A percentile compares a stretch with the other conserved stretches of the same genome.
Evolutionary conservation across 2,888 invertebrate genomes (phyloP).

Genomic region (Amaurobius ferox): DNA sequence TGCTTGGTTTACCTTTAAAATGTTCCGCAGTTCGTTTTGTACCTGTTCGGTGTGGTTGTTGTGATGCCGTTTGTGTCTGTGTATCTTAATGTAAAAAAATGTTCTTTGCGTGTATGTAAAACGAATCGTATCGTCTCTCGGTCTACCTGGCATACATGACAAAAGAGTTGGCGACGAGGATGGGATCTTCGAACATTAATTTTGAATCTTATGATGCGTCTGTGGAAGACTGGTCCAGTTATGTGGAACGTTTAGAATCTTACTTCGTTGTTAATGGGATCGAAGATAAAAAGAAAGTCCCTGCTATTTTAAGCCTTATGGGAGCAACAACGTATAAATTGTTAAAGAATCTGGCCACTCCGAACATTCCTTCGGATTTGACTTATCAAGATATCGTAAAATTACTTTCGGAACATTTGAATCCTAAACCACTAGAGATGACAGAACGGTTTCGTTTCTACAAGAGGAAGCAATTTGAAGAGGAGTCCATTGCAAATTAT

Average conservation of each 20-base stretch:
- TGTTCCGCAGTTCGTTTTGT: too few species aligned
- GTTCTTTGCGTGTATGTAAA: constrained; percentile 52
- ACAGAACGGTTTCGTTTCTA: constrained; percentile 52
- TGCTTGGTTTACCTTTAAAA: too few species aligned
- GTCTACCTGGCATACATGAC: constrained; percentile 49
- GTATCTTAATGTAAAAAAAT: constrained; percentile 41
- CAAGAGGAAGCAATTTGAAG: constrained; percentile 51
- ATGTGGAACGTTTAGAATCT: constrained; percentile 50
- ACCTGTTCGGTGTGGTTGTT: too few species aligned
- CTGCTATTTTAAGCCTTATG: constrained; percentile 51
- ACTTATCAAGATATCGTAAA: constrained; percentile 53
- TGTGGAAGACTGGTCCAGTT: constrained; percentile 53
- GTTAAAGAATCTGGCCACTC: constrained; percentile 53
- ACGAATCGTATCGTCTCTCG: constrained; percentile 53
- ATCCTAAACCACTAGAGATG: constrained; percentile 55
- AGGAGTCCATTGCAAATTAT: constrained; percentile 47
- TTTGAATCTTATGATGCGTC: constrained; percentile 46
- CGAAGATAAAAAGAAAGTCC: constrained; percentile 46
- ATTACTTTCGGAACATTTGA: constrained; percentile 53
- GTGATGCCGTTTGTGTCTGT: constrained; percentile 38
- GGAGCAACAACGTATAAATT: constrained; percentile 48
- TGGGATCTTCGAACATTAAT: constrained; percentile 46
- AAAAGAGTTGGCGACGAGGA: constrained; percentile 44
- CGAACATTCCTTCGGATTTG: constrained; percentile 43
- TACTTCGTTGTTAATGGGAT: constrained; percentile 55